Evolutionary conservation across 2,113 vertebrate genomes (phyloP).

Genomic region (Burhinus oedicnemus): DNA sequence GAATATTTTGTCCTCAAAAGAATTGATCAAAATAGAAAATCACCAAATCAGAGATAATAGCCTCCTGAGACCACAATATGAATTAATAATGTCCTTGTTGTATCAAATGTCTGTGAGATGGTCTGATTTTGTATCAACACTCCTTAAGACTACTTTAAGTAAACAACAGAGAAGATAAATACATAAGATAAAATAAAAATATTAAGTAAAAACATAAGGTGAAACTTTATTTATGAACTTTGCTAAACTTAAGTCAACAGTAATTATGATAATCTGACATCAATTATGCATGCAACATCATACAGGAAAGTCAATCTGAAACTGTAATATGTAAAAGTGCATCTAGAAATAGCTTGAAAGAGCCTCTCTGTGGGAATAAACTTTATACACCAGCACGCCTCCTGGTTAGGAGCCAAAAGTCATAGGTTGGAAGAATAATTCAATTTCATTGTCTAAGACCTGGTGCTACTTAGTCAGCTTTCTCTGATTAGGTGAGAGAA

Average conservation of each 20-base stretch:
- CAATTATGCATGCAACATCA: background rate
- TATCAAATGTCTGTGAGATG: background rate
- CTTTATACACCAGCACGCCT: background rate
- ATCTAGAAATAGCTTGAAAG: background rate
- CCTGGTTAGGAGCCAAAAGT: background rate
- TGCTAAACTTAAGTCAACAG: background rate
- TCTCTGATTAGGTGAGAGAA: background rate
- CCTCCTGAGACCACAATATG: background rate
- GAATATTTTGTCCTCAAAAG: background rate
- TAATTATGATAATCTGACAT: background rate
- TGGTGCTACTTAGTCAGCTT: background rate
- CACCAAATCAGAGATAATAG: background rate
- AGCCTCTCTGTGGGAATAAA: background rate
- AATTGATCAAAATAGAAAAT: background rate
- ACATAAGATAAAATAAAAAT: background rate
- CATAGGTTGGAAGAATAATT: conserved; percentile 10
- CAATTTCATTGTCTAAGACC: background rate
- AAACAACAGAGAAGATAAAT: background rate
- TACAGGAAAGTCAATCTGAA: background rate
- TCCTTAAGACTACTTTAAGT: background rate
- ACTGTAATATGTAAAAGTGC: background rate
- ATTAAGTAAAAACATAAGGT: background rate
- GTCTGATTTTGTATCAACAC: background rate
- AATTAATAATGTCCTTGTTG: background rate
- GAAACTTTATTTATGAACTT: background rate